Evolutionary conservation across 1,140 invertebrate species (phyloP), one percentile per base, ranked within the genome.

Genomic region (Penaeus vannamei): DNA sequence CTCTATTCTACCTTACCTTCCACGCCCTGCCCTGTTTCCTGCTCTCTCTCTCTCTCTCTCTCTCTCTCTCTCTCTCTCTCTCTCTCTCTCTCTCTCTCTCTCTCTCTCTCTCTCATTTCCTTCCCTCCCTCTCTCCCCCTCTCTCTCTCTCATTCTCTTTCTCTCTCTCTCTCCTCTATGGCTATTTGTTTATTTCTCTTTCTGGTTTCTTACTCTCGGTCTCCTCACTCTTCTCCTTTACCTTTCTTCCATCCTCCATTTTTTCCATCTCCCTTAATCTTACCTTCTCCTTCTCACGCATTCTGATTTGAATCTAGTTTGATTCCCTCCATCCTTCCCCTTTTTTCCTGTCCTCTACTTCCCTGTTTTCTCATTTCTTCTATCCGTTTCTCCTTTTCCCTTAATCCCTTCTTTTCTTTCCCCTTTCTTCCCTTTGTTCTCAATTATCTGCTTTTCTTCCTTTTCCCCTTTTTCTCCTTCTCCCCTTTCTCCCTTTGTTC

Each of bases 41-140:
- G 20, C 76, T 32, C 76, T 77, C 76, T 77, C 76, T 77, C 76
- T 77, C 76, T 77, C 12, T 77, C 23, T 77, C 8, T 32, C 17
- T 32, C n/a, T 17, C 26, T 77, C 76, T 32, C 76, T 77, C 26
- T 72, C n/a, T 80, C n/a, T 80, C n/a, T 80, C 19, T 22, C 42
- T 32, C 77, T n/a, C 22, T 26, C 10, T 22, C 42, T 80, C 77
- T 19, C 42, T 36, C 42, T 80, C n/a, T 46, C 42, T 80, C 77
- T 46, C n/a, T 29, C 77, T 42, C 22, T 26, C n/a, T 22, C n/a
- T 36, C 77, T 42, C 42, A 8, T 42, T 42, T 4, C 36, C 29
- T 26, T 5, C 0, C 22, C 36, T 42, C 29, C 29, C 36, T 17
- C 36, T 17, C 7, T 22, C 36, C 5, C 29, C 19, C 36, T 36